Evolutionary conservation across 2,888 invertebrate genomes (phyloP), one percentile per base, ranked within the genome.

Genomic region (Aromia moschata): DNA sequence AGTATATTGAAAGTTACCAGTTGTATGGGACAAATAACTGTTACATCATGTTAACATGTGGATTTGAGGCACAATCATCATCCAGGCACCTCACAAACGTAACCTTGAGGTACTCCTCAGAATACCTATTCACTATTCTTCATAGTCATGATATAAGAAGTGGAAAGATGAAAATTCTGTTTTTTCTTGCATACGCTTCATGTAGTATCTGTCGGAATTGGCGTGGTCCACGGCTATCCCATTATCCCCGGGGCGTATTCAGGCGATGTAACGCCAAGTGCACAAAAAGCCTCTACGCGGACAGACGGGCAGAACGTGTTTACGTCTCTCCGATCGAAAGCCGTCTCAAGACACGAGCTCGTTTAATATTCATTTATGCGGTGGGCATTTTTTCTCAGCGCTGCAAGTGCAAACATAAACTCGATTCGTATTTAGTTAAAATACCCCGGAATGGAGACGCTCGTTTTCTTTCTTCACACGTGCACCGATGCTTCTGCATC

Each of bases 341-440:
- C 45, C 33, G 30, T 46, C 45, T 46, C 16, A 17, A 33, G 45
- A 12, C 15, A 15, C 15, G 10, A 16, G 45, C 33, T 46, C 15
- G 31, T 46, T 33, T 10, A 31, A 31, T 31, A 46, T 46, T 46
- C 45, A 46, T 46, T 33, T 40, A 40, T 40, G 40, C 40, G 40
- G 17, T 3, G 17, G 16, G 11, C 40, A 40, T 40, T 40, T 40
- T n/a, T 40, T 17, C 40, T 17, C 17, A 40, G 11, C 40, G 17
- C 40, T 17, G 17, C 17, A 40, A 40, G 40, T 40, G 40, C 18
- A 15, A 40, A 40, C 15, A 40, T 11, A 40, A 14, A 40, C 40
- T 40, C n/a, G 40, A 17, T 1, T 40, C 17, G 40, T 40, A n/a
- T 17, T 40, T 40, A 40, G n/a, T 40, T 16, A 40, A 40, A 40